Conservation (phyloP, 1,140 invertebrate species). For the Trigoniulus corallinus region DNA sequence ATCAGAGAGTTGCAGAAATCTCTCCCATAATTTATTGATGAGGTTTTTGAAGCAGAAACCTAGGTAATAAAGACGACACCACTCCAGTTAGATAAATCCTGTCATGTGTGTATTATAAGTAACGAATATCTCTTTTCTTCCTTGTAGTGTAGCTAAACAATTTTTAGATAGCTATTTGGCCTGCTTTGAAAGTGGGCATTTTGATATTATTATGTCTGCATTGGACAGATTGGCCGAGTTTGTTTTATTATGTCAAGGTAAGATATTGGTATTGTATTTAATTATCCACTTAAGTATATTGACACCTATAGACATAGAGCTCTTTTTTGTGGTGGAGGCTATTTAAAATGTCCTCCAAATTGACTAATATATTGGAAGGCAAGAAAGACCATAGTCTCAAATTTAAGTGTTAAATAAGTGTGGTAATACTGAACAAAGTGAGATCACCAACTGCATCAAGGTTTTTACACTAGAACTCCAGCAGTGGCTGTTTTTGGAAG, state of each 20-base stretch:
- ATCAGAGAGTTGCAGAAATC: conserved; percentile 40
- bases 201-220: conserved; percentile 56
- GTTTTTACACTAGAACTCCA: no score
- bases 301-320: background rate
- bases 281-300: conserved; percentile 2
- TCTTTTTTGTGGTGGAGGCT: no score
- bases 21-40: conserved; percentile 44
- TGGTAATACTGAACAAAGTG: no score
- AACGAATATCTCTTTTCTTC: conserved; percentile 10
- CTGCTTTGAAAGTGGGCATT: conserved; percentile 56
- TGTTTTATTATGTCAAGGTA: conserved; percentile 57
- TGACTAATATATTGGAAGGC: no score
- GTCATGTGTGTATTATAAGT: conserved; percentile 7
- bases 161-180: conserved; percentile 57
- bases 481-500: no score
- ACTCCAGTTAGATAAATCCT: conserved; percentile 10
- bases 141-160: conserved; percentile 22
- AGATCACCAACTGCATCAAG: no score
- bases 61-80: no score
- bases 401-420: no score
- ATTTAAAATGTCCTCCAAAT: no score
- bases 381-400: no score
- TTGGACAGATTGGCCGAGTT: conserved; percentile 70
- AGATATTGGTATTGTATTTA: conserved; percentile 3
- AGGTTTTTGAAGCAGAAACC: conserved; percentile 48